Base-by-base conservation (phyloP, 2,797 vertebrate genomes). In the Bucorvus abyssinicus region DNA sequence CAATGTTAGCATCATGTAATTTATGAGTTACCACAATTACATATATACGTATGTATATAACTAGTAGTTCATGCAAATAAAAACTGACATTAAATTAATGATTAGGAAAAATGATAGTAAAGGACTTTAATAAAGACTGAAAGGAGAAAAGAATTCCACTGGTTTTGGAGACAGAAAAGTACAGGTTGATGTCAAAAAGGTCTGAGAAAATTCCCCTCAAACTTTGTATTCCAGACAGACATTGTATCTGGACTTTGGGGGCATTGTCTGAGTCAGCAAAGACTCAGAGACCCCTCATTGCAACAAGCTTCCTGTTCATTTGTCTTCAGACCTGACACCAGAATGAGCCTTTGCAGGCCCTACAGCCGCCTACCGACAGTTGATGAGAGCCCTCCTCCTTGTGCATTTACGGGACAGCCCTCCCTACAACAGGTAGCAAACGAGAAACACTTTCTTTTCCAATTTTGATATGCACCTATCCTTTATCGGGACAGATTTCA, bases 1-100 rank as follows among this genome's bases (percentile, higher is more conserved):
- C 12, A 71, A 1, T 52, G 34, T 49, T 59, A 89, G 65, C 67
- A 76, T 38, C 20, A 49, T 47, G 30, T 44, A 87, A 89, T 73
- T 71, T 87, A 87, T 69, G 55, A 84, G 17, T 65, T 69, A 90
- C 27, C 49, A 76, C 90, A 79, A 90, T 73, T 82, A 82, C 30
- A 65, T 18, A 71, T 22, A 59, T 14, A 32, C 34, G 6, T 68
- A 83, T 18, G 20, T 30, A 64, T n/a, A 30, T 20, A 84, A 69
- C 15, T 30, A 68, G 32, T 84, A 59, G 40, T 84, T 79, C 21
- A 56, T 7, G 22, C 45, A 87, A 92, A 79, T 76, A 82, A 56
- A 87, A 90, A 44, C 49, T 40, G 27, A 87, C 85, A 77, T 80
- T 8, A 67, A 65, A 84, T 82, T 69, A 87, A 89, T 38, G 4